Conservation (phyloP, 2,888 invertebrate genomes). For the Cerastis rubricosa region DNA sequence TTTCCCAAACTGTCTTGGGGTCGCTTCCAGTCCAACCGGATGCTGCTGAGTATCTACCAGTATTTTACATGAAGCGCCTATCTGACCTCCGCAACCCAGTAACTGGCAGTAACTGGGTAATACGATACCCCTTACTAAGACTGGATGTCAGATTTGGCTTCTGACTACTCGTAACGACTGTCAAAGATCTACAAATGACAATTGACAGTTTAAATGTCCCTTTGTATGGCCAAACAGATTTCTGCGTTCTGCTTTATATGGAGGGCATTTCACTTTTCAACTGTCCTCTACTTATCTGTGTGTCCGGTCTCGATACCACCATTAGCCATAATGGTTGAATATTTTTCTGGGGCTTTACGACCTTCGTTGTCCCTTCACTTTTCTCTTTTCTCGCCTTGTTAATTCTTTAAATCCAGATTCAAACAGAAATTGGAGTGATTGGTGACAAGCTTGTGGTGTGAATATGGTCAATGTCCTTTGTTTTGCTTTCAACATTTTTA, state of each 20-base stretch:
- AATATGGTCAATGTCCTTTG: background rate
- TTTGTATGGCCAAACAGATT: background rate
- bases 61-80: no score
- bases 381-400: background rate
- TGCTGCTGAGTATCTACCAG: no score
- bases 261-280: background rate
- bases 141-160: no score
- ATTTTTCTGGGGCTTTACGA: background rate
- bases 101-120: no score
- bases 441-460: background rate
- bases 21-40: no score
- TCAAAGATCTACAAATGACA: no score
- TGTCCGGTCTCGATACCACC: background rate
- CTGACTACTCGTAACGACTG: no score
- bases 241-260: background rate
- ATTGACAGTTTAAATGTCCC: background rate
- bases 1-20: no score
- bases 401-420: background rate
- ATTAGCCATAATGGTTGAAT: background rate
- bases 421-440: background rate
- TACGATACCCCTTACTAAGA: no score
- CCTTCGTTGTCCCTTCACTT: background rate
- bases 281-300: background rate
- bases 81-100: no score
- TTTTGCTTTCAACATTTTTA: slow-evolving; percentile 15